A percentile compares a stretch with the other conserved stretches of the same genome.
phyloP scores from a whole-genome alignment of 2,797 vertebrate species.

The Fratercula arctica region DNA sequence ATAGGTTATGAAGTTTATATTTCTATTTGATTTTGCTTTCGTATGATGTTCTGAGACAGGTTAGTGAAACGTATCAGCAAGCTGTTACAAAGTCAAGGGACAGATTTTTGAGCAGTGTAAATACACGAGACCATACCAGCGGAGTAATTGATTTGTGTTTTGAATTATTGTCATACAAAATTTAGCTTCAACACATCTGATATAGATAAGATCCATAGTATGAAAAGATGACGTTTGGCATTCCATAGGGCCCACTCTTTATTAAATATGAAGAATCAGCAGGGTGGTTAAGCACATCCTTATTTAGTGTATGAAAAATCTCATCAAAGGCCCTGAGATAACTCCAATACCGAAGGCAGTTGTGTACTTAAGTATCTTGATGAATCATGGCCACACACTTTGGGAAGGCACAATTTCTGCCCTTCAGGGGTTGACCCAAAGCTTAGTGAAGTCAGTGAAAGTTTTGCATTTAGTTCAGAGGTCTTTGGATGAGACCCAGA shows the following conservation, averaged over 20 bases:
- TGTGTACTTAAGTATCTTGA: not conserved
- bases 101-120: not conserved
- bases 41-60: not conserved
- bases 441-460: not conserved
- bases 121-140: not conserved
- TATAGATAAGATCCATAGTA: not conserved
- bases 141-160: not conserved
- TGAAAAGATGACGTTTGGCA: not conserved
- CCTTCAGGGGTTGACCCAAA: not conserved
- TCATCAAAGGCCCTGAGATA: not conserved
- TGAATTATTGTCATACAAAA: not conserved
- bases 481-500: not conserved
- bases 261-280: not conserved
- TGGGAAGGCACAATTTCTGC: not conserved
- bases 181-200: not conserved
- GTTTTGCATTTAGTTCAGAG: not conserved
- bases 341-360: not conserved
- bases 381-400: not conserved
- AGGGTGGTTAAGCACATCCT: not conserved
- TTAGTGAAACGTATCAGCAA: not conserved
- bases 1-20: not conserved
- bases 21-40: not conserved
- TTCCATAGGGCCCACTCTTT: not conserved
- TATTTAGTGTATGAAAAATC: not conserved
- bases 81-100: not conserved